Evolutionary conservation across 2,888 invertebrate genomes (phyloP), one percentile per base, ranked within the genome.

Genomic region (Cheilosia soror): DNA sequence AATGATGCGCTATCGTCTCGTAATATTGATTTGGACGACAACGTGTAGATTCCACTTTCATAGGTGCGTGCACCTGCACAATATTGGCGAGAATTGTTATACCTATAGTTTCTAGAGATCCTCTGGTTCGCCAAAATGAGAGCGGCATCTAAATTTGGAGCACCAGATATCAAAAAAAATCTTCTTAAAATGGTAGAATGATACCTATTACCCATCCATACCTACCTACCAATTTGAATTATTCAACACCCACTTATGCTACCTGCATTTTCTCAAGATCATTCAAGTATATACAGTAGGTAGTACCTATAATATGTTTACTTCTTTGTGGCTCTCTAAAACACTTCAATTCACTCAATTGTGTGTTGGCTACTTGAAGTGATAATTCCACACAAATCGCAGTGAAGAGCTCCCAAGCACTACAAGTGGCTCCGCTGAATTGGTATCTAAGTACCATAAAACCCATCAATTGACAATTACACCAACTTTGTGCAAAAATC

Each of bases 361-460:
- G 80, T 76, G 80, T 76, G 62, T 68, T 57, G 62, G 81, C 85
- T 85, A 81, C 85, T 85, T 85, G 85, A 87, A 87, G 87, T 87
- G 88, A 88, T 88, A 88, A 88, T 88, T 78, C 87, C 73, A 87
- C 80, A 88, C 86, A 88, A 88, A 87, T 87, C 82, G 85, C 76
- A 79, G 77, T 72, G 68, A 85, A 81, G 81, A 81, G 85, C 72
- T 62, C 72, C 76, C 76, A 68, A 80, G 72, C 72, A 77, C 85
- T 49, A 85, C 85, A 85, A 85, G 85, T 85, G 85, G 85, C 77
- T 63, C 80, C 69, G 80, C 77, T 85, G 81, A 85, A 85, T 85
- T 85, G 85, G 40, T 42, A 62, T 81, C 77, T 81, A 85, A 85
- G 85, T 85, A 77, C 85, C 81, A 68, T 85, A 85, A 60, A 85